Evolutionary conservation across 92 coral and sea anemone species (phyloP), one percentile per base, ranked within the genome.

Genomic region (Muricea muricata): DNA sequence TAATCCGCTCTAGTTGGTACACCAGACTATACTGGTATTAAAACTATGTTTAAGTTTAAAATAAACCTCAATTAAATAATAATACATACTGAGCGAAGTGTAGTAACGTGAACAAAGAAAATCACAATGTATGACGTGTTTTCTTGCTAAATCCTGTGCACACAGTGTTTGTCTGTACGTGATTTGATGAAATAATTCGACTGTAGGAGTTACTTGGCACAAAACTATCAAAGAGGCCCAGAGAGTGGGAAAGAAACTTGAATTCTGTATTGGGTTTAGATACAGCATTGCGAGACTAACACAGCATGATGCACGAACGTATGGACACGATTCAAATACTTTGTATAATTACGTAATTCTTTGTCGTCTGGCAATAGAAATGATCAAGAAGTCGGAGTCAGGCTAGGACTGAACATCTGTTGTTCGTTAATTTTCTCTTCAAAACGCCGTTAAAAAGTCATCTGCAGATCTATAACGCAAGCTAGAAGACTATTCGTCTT

Each of bases 61-160:
- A 39, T 52, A 63, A 63, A 63, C 70, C 37, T 28, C 37, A 63
- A 8, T 63, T 63, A 63, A 28, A 26, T 63, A 63, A 20, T 63
- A 63, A 24, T 39, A 26, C 30, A 35, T 18, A 28, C 18, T 30
- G 20, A 26, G n/a, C 13, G 34, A 63, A 39, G 15, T 32, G n/a
- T 63, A 21, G 65, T 57, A 21, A 57, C 65, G 1, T 12, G 30
- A 32, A 63, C 70, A 63, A 63, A 28, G 70, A 63, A 25, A 63
- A 0, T 26, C 70, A 63, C 15, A 25, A 10, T 35, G n/a, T 11
- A 39, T 63, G 70, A 63, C 37, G 37, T 26, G 70, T 63, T 63
- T 14, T 63, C 39, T 1, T 63, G 4, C 18, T 10, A n/a, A 57
- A 57, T 57, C 39, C 30, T 25, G 37, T 63, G 35, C n/a, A 63